Evolutionary conservation across 1,140 invertebrate genomes (phyloP), one percentile per base, ranked within the genome.

Genomic region (Drosophila tsacasi): DNA sequence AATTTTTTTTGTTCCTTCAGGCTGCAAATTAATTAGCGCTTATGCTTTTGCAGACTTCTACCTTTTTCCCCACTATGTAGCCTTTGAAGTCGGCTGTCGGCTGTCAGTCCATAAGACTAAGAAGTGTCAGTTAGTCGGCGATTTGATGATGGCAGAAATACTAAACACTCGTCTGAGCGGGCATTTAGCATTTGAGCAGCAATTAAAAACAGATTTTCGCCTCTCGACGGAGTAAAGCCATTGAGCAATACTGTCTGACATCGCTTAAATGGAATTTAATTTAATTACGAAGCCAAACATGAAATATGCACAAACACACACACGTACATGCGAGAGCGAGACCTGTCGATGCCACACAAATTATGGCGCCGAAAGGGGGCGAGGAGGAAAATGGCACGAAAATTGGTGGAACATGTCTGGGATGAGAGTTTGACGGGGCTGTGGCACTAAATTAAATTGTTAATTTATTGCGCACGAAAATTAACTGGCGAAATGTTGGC

Each of bases 381-480:
- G 47, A n/a, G 23, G 21, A 2, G 8, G 54, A 39, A 57, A 57
- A n/a, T 57, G 19, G 30, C 32, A 23, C 32, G 52, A 57, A 52
- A 71, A 25, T 58, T 40, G 35, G 23, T 10, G 27, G 63, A 10
- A 32, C 25, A 19, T 25, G 19, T 10, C n/a, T 7, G 55, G 57
- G 21, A 8, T 23, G 7, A 62, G 10, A 54, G 52, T 9, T 64
- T 67, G 63, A 37, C 54, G 42, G 44, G 35, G 25, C 42, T 68
- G 52, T n/a, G 79, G 79, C 83, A 79, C 77, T 89, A 89, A 89
- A 89, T 89, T 90, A 89, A 89, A 89, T 84, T 89, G 81, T 89
- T 84, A 89, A 89, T 89, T 89, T 89, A 89, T 89, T 89, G 81
- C 85, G 55, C 81, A 79, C 71, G 85, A 68, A 89, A 89, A 89